Percentiles rank a stretch among this genome's conserved stretches.
phyloP scores from a whole-genome alignment of 2,797 vertebrate species.

The Carapus acus region DNA sequence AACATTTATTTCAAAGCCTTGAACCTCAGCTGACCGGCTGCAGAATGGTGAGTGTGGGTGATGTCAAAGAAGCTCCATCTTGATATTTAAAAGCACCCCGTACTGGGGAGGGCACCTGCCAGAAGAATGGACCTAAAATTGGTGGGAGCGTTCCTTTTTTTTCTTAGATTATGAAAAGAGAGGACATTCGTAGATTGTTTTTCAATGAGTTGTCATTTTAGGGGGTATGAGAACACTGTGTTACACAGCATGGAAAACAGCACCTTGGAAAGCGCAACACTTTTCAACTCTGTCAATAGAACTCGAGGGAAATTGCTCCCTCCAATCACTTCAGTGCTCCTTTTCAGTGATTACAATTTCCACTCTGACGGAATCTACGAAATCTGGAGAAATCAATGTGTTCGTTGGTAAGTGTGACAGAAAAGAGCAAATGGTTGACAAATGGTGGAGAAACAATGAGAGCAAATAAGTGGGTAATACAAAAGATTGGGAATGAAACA shows the following conservation, averaged over 20 bases:
- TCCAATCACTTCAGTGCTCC: slow-evolving; percentile 28
- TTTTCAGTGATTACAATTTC: slow-evolving; percentile 43
- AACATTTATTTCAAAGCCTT: slow-evolving; percentile 40
- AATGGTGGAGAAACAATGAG: slow-evolving; percentile 1
- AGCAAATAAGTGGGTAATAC: background rate
- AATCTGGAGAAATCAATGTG: too few relatives aligned
- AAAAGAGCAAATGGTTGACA: too few relatives aligned
- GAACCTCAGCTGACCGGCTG: slow-evolving; percentile 50
- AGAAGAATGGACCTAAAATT: slow-evolving; percentile 46
- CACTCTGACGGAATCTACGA: slow-evolving; percentile 28
- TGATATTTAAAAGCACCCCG: slow-evolving; percentile 41
- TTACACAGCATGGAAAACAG: slow-evolving; percentile 10
- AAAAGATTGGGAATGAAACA: too few relatives aligned
- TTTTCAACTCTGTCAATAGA: too few relatives aligned
- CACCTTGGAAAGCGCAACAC: slow-evolving; percentile 29
- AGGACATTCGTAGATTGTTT: too few relatives aligned
- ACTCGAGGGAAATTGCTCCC: slow-evolving; percentile 37
- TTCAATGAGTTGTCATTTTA: too few relatives aligned
- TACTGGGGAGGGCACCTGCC: slow-evolving; percentile 42
- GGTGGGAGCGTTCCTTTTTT: slow-evolving; percentile 28
- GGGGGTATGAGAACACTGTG: slow-evolving; percentile 24
- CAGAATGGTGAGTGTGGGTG: slow-evolving; percentile 32
- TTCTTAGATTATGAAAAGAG: too few relatives aligned
- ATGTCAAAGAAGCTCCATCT: slow-evolving; percentile 35
- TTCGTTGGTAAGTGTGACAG: too few relatives aligned